Conservation (phyloP, 2,888 invertebrate species). For the Mesoligia furuncula region DNA sequence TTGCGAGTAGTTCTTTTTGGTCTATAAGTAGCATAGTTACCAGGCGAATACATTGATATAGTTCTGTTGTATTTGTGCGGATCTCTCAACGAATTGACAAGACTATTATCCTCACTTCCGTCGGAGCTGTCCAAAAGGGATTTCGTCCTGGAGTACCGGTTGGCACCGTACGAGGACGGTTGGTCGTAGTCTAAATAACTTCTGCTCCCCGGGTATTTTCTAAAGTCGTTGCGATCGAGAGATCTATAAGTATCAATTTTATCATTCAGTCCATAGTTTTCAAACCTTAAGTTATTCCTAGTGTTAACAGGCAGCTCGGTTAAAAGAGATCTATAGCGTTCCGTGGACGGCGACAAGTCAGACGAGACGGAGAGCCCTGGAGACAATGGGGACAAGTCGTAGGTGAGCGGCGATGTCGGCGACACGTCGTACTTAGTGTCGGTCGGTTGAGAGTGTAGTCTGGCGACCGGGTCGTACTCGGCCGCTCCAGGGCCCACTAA, state of each 20-base stretch:
- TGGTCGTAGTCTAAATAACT: conserved; percentile 86
- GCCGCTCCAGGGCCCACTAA: conserved; percentile 91
- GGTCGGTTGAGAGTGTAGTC: conserved; percentile 82
- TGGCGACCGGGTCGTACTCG: conserved; percentile 89
- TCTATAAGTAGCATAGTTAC: conserved; percentile 88
- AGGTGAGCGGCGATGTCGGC: conserved; percentile 82
- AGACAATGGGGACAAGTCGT: conserved; percentile 85
- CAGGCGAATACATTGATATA: conserved; percentile 87
- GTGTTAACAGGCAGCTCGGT: conserved; percentile 79
- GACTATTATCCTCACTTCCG: conserved; percentile 77
- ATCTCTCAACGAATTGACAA: conserved; percentile 79
- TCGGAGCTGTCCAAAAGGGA: conserved; percentile 86
- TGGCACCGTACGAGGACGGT: conserved; percentile 80
- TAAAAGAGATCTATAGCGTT: conserved; percentile 85
- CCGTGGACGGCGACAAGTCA: conserved; percentile 85
- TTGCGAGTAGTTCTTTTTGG: conserved; percentile 88
- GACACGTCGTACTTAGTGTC: conserved; percentile 82
- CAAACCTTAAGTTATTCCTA: conserved; percentile 82
- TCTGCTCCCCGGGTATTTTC: conserved; percentile 83
- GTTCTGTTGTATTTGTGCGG: conserved; percentile 86
- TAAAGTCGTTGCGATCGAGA: conserved; percentile 87
- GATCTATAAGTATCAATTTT: conserved; percentile 88
- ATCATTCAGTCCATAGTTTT: conserved; percentile 83
- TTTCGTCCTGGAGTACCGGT: conserved; percentile 86
- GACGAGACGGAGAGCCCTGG: conserved; percentile 84